Base-by-base conservation (phyloP, 1,140 invertebrate species). In the Lucilia cuprina region DNA sequence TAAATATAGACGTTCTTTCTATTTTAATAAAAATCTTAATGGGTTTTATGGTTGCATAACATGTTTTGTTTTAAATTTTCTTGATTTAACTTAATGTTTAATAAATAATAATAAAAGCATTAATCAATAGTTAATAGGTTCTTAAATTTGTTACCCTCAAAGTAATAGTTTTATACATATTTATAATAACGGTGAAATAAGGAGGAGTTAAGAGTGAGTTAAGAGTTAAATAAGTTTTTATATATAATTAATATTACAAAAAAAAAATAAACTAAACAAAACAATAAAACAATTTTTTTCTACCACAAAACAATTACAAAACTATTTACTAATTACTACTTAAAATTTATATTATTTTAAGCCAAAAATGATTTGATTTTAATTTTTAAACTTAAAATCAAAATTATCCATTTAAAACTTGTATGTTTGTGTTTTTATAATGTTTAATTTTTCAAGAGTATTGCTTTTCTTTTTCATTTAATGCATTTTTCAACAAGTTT, bases 101-200 rank as follows among this genome's bases (percentile, higher is more conserved):
- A 78, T 78, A 78, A 41, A 41, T 78, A 77, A 77, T 77, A 77
- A 77, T 41, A 78, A 78, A 78, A 49, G 75, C 41, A 41, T 78
- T 78, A 35, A 41, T 35, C 17, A 77, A 77, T 30, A 77, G 35
- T 41, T 78, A 41, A 41, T 35, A 78, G 75, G 41, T 78, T 78
- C 34, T 78, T 41, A 41, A 70, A 70, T 70, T 7, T 70, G 19
- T 19, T 19, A 10, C 41, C 19, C 21, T 21, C n/a, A 70, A 70
- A 65, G 60, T n/a, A 65, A 70, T 70, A 41, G 19, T 30, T 78
- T 78, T 78, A 17, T 47, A 70, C 65, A 70, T 9, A 70, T 70
- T 25, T 25, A 70, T 70, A 70, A 70, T 70, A 5, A 60, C 41
- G 41, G 41, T 5, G 41, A 41, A 5, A 41, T 7, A 10, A 14